Percentiles rank a stretch among this genome's conserved stretches.
Evolutionary conservation across 2,797 vertebrate species (phyloP).

Genomic region (Dallia pectoralis): DNA sequence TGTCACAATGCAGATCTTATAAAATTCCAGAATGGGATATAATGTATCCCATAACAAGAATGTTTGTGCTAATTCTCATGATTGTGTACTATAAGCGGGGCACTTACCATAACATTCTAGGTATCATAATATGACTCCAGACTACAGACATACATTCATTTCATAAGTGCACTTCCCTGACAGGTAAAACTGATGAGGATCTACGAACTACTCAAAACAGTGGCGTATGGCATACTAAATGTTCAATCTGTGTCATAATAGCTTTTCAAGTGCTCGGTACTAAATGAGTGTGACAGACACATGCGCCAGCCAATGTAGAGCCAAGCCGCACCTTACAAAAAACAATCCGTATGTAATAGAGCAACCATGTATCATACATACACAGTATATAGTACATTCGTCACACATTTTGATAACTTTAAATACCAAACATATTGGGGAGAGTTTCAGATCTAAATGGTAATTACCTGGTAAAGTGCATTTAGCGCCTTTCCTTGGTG

Average conservation of each 20-base stretch:
- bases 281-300: conserved; percentile 42
- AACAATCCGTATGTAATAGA: not conserved
- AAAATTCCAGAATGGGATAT: not conserved
- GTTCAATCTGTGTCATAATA: conserved; percentile 24
- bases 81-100: not conserved
- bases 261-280: conserved; percentile 49
- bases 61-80: not conserved
- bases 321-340: conserved; percentile 21
- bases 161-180: conserved; percentile 58
- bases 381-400: conserved; percentile 11
- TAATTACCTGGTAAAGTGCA: conserved; percentile 53
- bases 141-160: conserved; percentile 64
- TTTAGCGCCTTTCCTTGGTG: conserved; percentile 35
- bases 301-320: conserved; percentile 36
- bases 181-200: conserved; percentile 58
- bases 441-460: conserved; percentile 31
- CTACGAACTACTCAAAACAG: conserved; percentile 64
- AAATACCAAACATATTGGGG: conserved; percentile 45
- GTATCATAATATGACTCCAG: conserved; percentile 47
- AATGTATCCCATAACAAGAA: not conserved
- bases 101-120: conserved; percentile 45
- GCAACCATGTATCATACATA: not conserved
- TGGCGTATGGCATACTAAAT: conserved; percentile 18
- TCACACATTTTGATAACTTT: conserved; percentile 36
- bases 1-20: too few relatives aligned